These are phyloP conservation scores for Pollenia griseotomentosa DNA, from an alignment of 2,888 invertebrate genomes.

Conservation along the genomic window DNA sequence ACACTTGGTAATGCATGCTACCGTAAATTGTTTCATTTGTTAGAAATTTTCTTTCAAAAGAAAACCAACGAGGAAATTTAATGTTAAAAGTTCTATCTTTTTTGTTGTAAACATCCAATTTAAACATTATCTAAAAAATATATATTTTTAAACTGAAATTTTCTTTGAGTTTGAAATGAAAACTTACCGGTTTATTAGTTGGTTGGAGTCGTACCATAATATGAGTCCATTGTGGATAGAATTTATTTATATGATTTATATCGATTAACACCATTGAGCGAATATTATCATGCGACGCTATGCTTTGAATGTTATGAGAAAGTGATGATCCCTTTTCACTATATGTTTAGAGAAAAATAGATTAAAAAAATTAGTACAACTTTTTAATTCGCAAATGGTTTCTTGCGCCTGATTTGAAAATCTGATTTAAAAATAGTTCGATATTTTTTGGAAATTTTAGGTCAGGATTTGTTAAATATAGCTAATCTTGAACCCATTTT, in stretches of 20 bases:
- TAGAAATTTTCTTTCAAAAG: slow-evolving; percentile 82
- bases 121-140: slow-evolving; percentile 86
- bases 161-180: background rate
- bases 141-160: background rate
- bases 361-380: background rate
- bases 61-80: slow-evolving; percentile 84
- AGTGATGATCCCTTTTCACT: slow-evolving; percentile 86
- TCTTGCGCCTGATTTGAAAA: too few species aligned
- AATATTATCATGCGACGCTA: slow-evolving; percentile 84
- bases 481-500: too few species aligned
- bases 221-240: slow-evolving; percentile 87
- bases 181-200: slow-evolving; percentile 86
- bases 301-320: slow-evolving; percentile 85
- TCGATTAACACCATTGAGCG: slow-evolving; percentile 86
- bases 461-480: too few species aligned
- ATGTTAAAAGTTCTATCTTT: slow-evolving; percentile 83
- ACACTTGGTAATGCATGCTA: slow-evolving; percentile 87
- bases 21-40: slow-evolving; percentile 86
- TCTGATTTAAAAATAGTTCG: too few species aligned
- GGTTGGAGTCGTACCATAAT: slow-evolving; percentile 89
- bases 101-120: slow-evolving; percentile 87
- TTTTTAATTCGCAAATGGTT: background rate
- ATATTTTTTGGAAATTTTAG: too few species aligned
- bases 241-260: slow-evolving; percentile 86
- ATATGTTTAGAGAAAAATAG: background rate